Conservation (phyloP, 2,797 vertebrate species). For the Zenarchopterus dispar region DNA sequence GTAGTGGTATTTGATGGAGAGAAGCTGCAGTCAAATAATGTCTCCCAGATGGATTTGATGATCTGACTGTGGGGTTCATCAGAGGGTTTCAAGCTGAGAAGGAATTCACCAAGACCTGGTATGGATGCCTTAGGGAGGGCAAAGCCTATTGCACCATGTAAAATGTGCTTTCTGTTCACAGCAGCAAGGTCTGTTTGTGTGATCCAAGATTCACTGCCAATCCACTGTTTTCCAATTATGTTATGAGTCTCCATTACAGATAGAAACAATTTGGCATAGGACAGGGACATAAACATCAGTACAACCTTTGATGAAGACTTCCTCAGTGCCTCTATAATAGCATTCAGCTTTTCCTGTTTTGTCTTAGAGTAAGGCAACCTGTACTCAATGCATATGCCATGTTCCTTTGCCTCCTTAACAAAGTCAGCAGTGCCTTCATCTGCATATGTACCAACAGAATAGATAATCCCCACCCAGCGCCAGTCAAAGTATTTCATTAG, state of each 20-base stretch:
- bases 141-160: constrained; percentile 69
- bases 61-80: constrained; percentile 55
- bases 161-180: constrained; percentile 40
- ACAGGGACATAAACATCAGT: constrained; percentile 65
- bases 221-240: constrained; percentile 70
- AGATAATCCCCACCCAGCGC: constrained; percentile 72
- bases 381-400: constrained; percentile 71
- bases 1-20: constrained; percentile 52
- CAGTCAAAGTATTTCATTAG: constrained; percentile 75
- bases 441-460: constrained; percentile 30
- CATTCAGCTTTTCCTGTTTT: fast-evolving
- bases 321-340: constrained; percentile 41
- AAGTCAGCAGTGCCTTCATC: constrained; percentile 46
- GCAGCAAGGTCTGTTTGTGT: constrained; percentile 60
- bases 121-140: constrained; percentile 61
- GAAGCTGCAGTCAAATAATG: constrained; percentile 62
- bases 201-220: constrained; percentile 69
- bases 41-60: constrained; percentile 58
- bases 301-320: constrained; percentile 63
- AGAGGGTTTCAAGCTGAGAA: constrained; percentile 63
- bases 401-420: constrained; percentile 40
- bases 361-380: constrained; percentile 2
- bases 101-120: constrained; percentile 61
- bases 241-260: constrained; percentile 46
- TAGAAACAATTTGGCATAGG: constrained; percentile 39